A percentile compares a stretch with the other conserved stretches of the same genome.
Conservation (phyloP, 2,797 vertebrate genomes). For the Anguilla marmorata region DNA sequence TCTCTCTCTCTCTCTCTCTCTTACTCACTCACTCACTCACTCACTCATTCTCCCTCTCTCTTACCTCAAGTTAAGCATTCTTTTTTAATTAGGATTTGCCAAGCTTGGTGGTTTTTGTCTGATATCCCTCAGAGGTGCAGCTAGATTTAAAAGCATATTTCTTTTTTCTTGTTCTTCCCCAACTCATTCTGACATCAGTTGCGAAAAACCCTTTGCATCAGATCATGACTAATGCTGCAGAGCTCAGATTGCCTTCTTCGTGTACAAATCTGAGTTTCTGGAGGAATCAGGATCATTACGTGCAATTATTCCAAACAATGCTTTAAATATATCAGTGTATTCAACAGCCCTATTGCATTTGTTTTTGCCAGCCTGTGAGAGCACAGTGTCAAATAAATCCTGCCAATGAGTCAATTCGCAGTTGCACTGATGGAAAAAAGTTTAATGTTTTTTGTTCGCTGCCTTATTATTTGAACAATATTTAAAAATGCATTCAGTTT, state of each 20-base stretch:
- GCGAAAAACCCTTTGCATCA: background rate
- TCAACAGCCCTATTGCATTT: background rate
- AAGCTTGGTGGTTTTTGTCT: background rate
- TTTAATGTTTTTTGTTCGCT: background rate
- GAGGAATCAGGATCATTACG: background rate
- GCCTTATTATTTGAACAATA: background rate
- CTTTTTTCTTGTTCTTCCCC: background rate
- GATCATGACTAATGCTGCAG: background rate
- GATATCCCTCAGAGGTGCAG: background rate
- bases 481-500: background rate
- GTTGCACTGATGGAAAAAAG: background rate
- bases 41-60: background rate
- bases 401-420: background rate
- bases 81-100: slow-evolving; percentile 1
- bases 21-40: background rate
- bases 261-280: background rate
- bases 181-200: background rate
- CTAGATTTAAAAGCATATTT: slow-evolving; percentile 4
- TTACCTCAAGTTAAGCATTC: slow-evolving; percentile 1
- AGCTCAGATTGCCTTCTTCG: background rate
- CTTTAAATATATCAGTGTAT: background rate
- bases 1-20: background rate
- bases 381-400: background rate
- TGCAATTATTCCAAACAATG: background rate
- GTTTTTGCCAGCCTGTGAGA: background rate